These are phyloP conservation scores for Australoheros facetus DNA, from an alignment of 2,797 vertebrate genomes.

Conservation along the genomic window DNA sequence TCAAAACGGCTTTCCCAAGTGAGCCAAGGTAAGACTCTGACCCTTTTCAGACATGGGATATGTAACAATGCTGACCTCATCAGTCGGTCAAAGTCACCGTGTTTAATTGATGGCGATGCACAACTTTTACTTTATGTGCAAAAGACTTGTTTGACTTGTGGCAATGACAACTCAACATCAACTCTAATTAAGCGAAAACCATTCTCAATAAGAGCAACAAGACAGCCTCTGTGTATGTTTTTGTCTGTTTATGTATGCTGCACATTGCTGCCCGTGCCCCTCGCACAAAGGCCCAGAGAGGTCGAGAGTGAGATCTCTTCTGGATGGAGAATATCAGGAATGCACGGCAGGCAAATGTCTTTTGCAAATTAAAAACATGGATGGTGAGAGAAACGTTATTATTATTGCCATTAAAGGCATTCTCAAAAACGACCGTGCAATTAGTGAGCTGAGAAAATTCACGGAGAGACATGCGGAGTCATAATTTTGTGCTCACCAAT, in stretches of 20 bases:
- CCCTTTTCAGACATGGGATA: neutral
- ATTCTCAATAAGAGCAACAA: neutral
- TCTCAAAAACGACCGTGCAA: neutral
- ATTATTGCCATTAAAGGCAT: neutral
- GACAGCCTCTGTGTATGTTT: neutral
- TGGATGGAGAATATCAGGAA: neutral
- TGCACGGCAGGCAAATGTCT: neutral
- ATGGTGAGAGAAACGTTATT: neutral
- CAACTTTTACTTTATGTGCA: neutral
- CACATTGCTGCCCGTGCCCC: neutral
- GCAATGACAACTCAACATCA: neutral
- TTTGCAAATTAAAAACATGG: neutral
- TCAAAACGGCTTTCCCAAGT: slow-evolving; percentile 14
- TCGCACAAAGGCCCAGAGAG: neutral
- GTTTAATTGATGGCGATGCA: neutral
- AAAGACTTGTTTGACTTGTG: neutral
- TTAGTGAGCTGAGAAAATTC: neutral
- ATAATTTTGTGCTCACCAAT: neutral
- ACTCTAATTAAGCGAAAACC: neutral
- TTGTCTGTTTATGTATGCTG: neutral
- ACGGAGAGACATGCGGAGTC: neutral
- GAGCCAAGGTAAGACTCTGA: neutral
- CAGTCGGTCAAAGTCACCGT: neutral
- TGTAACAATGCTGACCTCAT: neutral
- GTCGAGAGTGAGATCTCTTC: neutral